Conservation (phyloP, 2,888 invertebrate genomes). For the Tachina lurida region DNA sequence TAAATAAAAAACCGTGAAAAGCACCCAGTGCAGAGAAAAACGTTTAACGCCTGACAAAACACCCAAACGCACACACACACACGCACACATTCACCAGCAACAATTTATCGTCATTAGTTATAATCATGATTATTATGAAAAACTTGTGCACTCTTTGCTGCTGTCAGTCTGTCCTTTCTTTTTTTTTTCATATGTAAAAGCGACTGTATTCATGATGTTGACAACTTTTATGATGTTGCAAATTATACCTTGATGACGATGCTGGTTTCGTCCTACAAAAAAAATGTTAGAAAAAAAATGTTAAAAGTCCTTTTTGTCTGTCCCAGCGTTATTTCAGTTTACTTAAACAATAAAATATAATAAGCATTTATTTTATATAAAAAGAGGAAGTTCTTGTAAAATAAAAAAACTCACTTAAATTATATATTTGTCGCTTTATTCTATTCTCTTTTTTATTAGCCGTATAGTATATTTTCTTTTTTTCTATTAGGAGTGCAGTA, state of each 20-base stretch:
- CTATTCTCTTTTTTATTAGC: background rate
- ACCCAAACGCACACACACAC: slow-evolving; percentile 1
- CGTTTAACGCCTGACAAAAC: slow-evolving; percentile 55
- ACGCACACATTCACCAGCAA: slow-evolving; percentile 14
- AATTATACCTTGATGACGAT: slow-evolving; percentile 56
- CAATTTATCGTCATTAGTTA: slow-evolving; percentile 63
- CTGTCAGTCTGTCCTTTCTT: slow-evolving; percentile 16
- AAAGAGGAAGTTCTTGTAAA: slow-evolving; percentile 12
- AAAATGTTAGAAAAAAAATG: slow-evolving; percentile 23
- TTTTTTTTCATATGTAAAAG: background rate
- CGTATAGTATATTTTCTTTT: slow-evolving; percentile 28
- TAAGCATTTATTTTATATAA: slow-evolving; percentile 57
- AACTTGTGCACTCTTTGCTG: slow-evolving; percentile 15
- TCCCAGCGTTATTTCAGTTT: slow-evolving; percentile 4
- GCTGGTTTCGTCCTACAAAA: slow-evolving; percentile 36
- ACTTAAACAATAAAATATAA: slow-evolving; percentile 58
- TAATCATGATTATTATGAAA: slow-evolving; percentile 60
- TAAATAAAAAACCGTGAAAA: slow-evolving; percentile 1
- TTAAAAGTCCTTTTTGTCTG: slow-evolving; percentile 42
- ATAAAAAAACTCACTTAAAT: slow-evolving; percentile 42
- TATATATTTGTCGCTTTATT: slow-evolving; percentile 24
- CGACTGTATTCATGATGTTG: slow-evolving; percentile 64
- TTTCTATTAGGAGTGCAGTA: background rate
- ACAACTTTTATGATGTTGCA: slow-evolving; percentile 70
- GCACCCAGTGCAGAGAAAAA: slow-evolving; percentile 5